phyloP scores from a whole-genome alignment of 2,113 vertebrate genomes.

The Mus pahari region DNA sequence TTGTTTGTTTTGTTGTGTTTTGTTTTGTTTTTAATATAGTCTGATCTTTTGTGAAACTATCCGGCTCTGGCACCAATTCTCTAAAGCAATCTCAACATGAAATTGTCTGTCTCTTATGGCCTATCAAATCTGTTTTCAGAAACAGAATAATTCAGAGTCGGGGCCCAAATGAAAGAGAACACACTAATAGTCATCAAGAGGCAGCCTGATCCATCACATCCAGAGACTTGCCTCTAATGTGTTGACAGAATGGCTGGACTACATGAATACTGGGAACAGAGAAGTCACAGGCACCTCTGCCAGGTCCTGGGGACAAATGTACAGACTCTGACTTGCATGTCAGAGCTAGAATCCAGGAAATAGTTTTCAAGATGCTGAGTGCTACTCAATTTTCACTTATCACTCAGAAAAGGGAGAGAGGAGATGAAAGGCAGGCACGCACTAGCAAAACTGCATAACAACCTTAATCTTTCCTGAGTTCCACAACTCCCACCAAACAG shows the following conservation, averaged over 20 bases:
- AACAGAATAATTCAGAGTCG: background rate
- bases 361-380: background rate
- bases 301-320: background rate
- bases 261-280: background rate
- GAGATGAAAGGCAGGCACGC: background rate
- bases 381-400: slow-evolving; percentile 9
- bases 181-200: background rate
- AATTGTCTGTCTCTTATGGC: background rate
- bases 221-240: background rate
- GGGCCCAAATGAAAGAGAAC: background rate
- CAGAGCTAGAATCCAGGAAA: slow-evolving; percentile 35
- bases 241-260: background rate
- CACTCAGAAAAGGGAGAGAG: slow-evolving; percentile 51
- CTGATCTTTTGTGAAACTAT: slow-evolving; percentile 46
- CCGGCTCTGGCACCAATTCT: background rate
- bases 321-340: background rate
- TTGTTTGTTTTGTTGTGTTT: background rate
- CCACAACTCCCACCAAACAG: background rate
- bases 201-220: background rate
- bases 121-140: slow-evolving; percentile 2
- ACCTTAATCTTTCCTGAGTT: background rate
- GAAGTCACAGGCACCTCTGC: background rate
- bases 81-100: background rate
- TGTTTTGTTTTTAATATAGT: background rate
- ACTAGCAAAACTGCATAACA: background rate